Conservation (phyloP, 2,113 vertebrate species). For the Neofelis nebulosa region DNA sequence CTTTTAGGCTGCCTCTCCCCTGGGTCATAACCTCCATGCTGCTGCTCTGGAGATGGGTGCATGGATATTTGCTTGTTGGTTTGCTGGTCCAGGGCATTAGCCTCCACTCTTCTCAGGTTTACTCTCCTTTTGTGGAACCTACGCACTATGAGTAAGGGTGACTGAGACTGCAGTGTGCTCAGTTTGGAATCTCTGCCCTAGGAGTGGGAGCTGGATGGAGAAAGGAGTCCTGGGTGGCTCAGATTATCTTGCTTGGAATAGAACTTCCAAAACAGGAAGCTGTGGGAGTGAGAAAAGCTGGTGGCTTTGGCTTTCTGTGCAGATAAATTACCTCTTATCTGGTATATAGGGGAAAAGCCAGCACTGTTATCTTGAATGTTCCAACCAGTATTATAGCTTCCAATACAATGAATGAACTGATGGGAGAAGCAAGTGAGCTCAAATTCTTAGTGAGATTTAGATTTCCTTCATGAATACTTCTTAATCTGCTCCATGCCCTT, state of each 20-base stretch:
- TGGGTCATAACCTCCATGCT: background rate
- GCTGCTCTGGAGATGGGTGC: background rate
- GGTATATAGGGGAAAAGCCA: background rate
- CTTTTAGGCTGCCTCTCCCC: background rate
- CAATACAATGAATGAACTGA: background rate
- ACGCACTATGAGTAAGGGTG: background rate
- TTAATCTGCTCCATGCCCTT: background rate
- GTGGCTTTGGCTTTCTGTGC: fast-evolving
- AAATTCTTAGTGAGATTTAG: background rate
- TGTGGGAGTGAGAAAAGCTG: background rate
- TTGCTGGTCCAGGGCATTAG: background rate
- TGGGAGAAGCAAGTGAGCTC: fast-evolving
- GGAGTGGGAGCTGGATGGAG: fast-evolving
- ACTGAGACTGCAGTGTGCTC: background rate
- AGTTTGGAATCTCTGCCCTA: background rate
- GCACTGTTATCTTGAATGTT: background rate
- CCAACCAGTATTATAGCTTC: background rate
- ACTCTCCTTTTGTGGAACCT: background rate
- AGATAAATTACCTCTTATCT: background rate
- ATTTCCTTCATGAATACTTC: background rate
- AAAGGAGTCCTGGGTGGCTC: background rate
- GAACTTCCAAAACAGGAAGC: background rate
- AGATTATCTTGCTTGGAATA: background rate
- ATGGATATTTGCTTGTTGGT: background rate
- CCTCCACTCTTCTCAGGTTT: background rate